Evolutionary conservation across 1,140 invertebrate species (phyloP), one percentile per base, ranked within the genome.

Genomic region (Pseudomyrmex concolor): DNA sequence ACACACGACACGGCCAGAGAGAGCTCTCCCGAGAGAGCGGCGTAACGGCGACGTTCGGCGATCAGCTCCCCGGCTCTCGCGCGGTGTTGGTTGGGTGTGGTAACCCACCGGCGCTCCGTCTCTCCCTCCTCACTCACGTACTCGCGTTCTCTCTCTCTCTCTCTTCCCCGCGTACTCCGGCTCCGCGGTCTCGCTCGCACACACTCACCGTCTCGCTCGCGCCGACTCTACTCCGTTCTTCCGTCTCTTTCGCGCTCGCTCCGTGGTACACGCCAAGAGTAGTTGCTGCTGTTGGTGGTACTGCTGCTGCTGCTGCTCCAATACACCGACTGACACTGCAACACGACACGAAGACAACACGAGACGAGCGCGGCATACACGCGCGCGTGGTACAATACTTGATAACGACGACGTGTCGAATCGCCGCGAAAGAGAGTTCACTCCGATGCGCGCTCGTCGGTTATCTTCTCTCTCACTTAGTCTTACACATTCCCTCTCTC

Each of bases 71-170:
- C 90, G 91, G 91, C 90, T 90, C 92, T 34, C 50, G 91, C 90
- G 90, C 92, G 91, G 91, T 80, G 66, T 93, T 94, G 94, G 66
- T 93, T 94, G 94, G 94, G 94, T 95, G 94, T 94, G 94, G 94
- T 94, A 93, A 93, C 90, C 90, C 91, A 92, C 90, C 92, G 91
- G 91, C 87, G 87, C 90, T 86, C 85, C 83, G 77, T 85, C 85
- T 87, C 84, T 74, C 83, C 86, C 83, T 62, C 59, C 74, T 60
- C 84, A 19, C 74, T 17, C 55, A 60, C 74, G 51, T 34, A 63
- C 45, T 59, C 83, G 34, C 50, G 25, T 64, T 50, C 74, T 62
- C n/a, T 64, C 59, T 54, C 50, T 50, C 74, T 62, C n/a, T 64
- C 59, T 54, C 50, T 64, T 76, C 22, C 51, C 13, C 48, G 12